Percentiles rank a stretch among this genome's conserved stretches.
These are phyloP conservation scores for Drosophila maculinotata DNA, from an alignment of 2,888 invertebrate genomes.

Conservation along the genomic window DNA sequence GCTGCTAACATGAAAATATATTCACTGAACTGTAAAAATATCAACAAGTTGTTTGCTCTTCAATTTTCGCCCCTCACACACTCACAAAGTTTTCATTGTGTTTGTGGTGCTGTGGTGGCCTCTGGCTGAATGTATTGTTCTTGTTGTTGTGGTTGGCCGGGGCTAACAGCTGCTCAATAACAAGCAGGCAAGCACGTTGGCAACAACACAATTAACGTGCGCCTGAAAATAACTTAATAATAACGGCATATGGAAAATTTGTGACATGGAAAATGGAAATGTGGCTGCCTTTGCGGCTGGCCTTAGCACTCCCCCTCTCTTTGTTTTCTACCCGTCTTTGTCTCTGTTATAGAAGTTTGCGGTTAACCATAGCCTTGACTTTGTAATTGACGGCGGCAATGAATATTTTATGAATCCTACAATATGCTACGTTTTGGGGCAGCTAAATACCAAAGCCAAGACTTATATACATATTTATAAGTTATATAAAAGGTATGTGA, in stretches of 20 bases:
- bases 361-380: conserved; percentile 36
- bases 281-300: conserved; percentile 6
- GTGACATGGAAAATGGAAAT: conserved; percentile 49
- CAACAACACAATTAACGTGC: conserved; percentile 72
- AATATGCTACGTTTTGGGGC: conserved; percentile 43
- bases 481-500: neutral
- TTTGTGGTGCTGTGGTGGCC: conserved; percentile 31
- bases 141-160: conserved; percentile 37
- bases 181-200: conserved; percentile 35
- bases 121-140: conserved; percentile 22
- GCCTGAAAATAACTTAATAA: conserved; percentile 71
- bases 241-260: conserved; percentile 75
- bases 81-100: conserved; percentile 23
- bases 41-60: conserved; percentile 80
- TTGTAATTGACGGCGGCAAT: conserved; percentile 50
- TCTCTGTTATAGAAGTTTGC: conserved; percentile 38
- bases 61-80: conserved; percentile 58
- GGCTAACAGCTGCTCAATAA: conserved; percentile 69
- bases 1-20: conserved; percentile 65
- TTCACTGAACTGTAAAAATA: conserved; percentile 81
- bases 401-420: conserved; percentile 34
- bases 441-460: conserved; percentile 15
- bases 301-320: conserved; percentile 7
- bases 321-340: too few species aligned
- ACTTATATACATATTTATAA: conserved; percentile 25